phyloP scores from a whole-genome alignment of 2,888 invertebrate species.

The Conops quadrifasciatus region DNA sequence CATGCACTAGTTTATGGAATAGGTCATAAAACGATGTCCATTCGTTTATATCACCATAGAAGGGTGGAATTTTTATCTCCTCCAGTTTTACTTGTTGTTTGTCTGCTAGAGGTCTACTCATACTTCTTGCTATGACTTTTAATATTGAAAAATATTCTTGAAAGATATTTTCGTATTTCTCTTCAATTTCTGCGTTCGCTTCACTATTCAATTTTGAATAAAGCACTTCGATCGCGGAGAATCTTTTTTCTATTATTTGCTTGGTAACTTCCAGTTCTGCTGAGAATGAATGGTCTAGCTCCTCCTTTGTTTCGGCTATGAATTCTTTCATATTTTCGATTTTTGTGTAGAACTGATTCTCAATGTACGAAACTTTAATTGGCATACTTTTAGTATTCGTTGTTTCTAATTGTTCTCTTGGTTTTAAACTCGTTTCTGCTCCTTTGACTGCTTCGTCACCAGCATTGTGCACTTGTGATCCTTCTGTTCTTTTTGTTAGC shows the following conservation, averaged over 20 bases:
- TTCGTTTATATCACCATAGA: background rate
- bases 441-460: background rate
- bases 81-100: background rate
- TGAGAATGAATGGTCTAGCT: background rate
- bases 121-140: conserved; percentile 4
- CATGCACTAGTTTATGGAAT: conserved; percentile 5
- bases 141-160: conserved; percentile 1
- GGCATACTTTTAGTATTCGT: background rate
- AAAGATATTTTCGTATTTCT: conserved; percentile 4
- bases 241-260: background rate
- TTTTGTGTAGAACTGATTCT: background rate
- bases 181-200: background rate
- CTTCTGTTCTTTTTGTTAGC: background rate
- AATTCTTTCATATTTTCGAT: background rate
- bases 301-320: background rate
- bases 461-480: no score
- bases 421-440: background rate
- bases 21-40: conserved; percentile 14
- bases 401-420: background rate
- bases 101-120: background rate
- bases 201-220: background rate
- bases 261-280: background rate
- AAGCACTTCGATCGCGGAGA: background rate
- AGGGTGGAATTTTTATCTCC: conserved; percentile 8
- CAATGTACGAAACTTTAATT: background rate